A percentile compares a stretch with the other conserved stretches of the same genome.
These are phyloP conservation scores for Mastomys natalensis DNA, from an alignment of 2,113 vertebrate species.

Conservation along the genomic window DNA sequence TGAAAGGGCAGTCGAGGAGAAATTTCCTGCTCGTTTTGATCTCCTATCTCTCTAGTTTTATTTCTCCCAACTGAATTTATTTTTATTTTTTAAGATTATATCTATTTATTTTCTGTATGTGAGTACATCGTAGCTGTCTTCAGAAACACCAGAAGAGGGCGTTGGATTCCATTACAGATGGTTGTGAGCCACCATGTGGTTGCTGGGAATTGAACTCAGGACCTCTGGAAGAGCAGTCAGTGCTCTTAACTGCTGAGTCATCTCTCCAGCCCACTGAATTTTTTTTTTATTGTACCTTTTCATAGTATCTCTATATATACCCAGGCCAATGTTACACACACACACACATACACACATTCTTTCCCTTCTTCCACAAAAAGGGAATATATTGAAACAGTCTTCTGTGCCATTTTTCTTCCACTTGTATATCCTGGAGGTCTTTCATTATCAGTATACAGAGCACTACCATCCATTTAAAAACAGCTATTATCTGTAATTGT, in stretches of 20 bases:
- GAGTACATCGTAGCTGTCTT: too few species aligned
- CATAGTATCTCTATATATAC: neutral
- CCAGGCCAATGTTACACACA: neutral
- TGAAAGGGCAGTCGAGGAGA: neutral
- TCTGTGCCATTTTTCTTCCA: neutral
- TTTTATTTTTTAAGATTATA: neutral
- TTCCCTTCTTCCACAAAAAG: constrained; percentile 25
- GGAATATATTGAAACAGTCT: neutral
- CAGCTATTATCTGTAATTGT: neutral
- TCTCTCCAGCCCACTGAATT: neutral
- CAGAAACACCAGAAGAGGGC: too few species aligned
- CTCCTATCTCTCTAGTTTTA: neutral
- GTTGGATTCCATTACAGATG: too few species aligned
- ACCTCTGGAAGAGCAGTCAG: too few species aligned
- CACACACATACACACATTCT: neutral
- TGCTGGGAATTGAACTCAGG: too few species aligned
- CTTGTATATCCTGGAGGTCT: neutral
- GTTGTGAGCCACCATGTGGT: too few species aligned
- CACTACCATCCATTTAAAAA: neutral
- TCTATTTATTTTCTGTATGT: too few species aligned
- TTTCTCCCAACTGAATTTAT: neutral
- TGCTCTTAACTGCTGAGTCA: too few species aligned
- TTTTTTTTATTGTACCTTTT: constrained; percentile 15
- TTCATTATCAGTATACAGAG: neutral
- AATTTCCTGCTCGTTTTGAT: neutral